These are phyloP conservation scores for Platorchestia sp. DNA, from an alignment of 1,140 invertebrate species.

Conservation along the genomic window DNA sequence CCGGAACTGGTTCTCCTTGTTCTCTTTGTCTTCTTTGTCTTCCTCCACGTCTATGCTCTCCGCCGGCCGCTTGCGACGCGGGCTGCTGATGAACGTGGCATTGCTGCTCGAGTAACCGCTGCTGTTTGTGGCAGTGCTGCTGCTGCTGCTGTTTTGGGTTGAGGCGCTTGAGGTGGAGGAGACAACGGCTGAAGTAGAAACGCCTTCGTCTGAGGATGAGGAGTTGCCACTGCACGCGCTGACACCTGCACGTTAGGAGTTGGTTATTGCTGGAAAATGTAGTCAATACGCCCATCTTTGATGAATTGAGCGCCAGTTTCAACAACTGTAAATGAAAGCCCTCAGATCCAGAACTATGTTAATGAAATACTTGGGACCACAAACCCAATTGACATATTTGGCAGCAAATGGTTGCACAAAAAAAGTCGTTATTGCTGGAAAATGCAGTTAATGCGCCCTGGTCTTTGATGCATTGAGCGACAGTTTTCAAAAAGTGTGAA, in stretches of 20 bases:
- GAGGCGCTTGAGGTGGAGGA: background rate
- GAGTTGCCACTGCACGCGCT: background rate
- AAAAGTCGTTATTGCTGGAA: no score
- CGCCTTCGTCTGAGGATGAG: conserved; percentile 5
- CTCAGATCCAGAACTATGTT: no score
- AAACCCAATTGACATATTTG: no score
- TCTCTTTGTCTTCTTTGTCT: conserved; percentile 70
- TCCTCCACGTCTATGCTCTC: conserved; percentile 59
- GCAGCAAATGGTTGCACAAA: no score
- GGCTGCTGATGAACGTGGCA: conserved; percentile 12
- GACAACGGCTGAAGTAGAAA: no score
- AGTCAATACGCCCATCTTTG: no score
- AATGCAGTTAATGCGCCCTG: no score
- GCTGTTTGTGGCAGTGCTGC: conserved; percentile 19
- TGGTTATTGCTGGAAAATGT: background rate
- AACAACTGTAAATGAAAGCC: no score
- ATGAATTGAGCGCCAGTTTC: no score
- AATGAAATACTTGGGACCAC: no score
- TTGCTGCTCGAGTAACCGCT: background rate
- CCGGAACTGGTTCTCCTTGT: conserved; percentile 72
- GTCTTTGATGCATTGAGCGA: no score
- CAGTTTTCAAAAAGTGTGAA: no score
- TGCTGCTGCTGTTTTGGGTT: background rate
- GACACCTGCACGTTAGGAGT: background rate
- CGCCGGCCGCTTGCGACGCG: conserved; percentile 14